phyloP scores from a whole-genome alignment of 2,113 vertebrate genomes.

The Boulengeromyrus knoepffleri region DNA sequence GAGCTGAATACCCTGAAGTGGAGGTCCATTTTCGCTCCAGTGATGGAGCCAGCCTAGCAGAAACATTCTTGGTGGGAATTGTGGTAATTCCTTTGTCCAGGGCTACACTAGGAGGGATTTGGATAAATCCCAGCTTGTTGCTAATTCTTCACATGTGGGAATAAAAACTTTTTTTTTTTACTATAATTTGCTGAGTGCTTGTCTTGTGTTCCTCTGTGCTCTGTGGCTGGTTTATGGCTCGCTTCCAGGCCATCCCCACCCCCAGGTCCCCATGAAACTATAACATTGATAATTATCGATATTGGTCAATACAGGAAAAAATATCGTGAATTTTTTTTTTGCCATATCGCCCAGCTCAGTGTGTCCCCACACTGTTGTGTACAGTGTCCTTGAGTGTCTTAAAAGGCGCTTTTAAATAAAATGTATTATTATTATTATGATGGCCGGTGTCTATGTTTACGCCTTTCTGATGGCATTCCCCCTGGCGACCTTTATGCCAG shows the following conservation, averaged over 20 bases:
- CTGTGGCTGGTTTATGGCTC: background rate
- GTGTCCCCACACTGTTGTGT: too few species aligned
- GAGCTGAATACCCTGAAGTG: background rate
- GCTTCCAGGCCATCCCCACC: background rate
- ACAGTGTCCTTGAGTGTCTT: too few species aligned
- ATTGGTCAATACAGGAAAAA: too few species aligned
- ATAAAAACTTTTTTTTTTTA: background rate
- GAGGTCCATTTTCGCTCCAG: background rate
- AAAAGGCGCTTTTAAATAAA: too few species aligned
- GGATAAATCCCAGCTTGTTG: background rate
- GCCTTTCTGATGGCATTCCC: background rate
- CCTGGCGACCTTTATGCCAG: background rate
- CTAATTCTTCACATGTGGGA: background rate
- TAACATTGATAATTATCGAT: too few species aligned
- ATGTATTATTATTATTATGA: too few species aligned
- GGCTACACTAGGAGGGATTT: background rate
- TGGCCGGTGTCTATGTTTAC: background rate
- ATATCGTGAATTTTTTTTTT: too few species aligned
- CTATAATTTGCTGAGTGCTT: conserved; percentile 2
- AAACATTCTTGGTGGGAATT: background rate
- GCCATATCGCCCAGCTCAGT: too few species aligned
- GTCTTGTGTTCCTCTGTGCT: background rate
- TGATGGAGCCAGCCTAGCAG: background rate
- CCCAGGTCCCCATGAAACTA: background rate
- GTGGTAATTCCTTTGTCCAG: background rate